These are phyloP conservation scores for Darevskia mixta DNA, from an alignment of 2,797 vertebrate species.

Conservation along the genomic window DNA sequence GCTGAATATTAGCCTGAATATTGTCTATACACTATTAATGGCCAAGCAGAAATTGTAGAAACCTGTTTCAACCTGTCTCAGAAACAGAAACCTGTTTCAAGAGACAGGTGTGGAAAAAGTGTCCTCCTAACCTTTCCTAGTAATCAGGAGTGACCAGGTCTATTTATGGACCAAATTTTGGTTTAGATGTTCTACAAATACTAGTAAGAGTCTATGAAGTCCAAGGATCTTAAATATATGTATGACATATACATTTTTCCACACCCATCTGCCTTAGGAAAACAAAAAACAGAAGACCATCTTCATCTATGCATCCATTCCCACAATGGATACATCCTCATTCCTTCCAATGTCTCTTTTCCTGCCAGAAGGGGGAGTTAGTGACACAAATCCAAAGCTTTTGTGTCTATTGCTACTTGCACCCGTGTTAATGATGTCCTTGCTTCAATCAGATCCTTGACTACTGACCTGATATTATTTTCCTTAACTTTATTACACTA, in stretches of 20 bases:
- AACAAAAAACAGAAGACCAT: neutral
- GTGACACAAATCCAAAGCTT: neutral
- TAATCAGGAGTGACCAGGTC: neutral
- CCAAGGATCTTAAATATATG: neutral
- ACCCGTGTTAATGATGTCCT: neutral
- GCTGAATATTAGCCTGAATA: neutral
- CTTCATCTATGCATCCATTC: neutral
- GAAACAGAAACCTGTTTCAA: neutral
- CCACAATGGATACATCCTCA: neutral
- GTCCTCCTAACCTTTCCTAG: neutral
- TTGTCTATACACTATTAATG: neutral
- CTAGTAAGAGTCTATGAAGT: neutral
- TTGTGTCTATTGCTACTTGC: too few relatives aligned
- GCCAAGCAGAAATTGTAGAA: neutral
- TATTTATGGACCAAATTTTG: neutral
- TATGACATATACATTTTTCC: neutral
- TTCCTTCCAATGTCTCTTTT: neutral
- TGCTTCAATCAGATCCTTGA: neutral
- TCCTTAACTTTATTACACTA: neutral
- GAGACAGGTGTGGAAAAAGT: neutral
- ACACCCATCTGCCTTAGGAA: neutral
- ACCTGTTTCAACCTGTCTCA: too few relatives aligned
- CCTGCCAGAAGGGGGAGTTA: neutral
- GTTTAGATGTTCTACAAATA: neutral
- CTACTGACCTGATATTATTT: neutral